Evolutionary conservation across 2,113 vertebrate species (phyloP).

Genomic region (Perca flavescens): DNA sequence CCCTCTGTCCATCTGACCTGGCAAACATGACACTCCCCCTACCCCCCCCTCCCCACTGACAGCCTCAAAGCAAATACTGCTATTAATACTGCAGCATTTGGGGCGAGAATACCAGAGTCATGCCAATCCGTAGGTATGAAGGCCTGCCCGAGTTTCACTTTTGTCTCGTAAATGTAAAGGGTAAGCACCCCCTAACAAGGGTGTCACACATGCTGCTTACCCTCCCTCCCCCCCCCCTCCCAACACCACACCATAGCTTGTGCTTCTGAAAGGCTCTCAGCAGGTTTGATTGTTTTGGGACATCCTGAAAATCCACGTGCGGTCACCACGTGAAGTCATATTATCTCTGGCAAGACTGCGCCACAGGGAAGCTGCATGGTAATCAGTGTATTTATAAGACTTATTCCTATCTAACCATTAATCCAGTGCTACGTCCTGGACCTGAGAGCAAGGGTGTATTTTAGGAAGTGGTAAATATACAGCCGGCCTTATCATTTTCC

Average conservation of each 20-base stretch:
- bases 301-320: conserved; percentile 15
- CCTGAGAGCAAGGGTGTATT: conserved; percentile 69
- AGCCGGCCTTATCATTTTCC: conserved; percentile 70
- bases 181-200: conserved; percentile 15
- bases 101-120: conserved; percentile 50
- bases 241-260: neutral
- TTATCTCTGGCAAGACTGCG: conserved; percentile 1
- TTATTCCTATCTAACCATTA: conserved; percentile 56
- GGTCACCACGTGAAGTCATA: conserved; percentile 31
- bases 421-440: conserved; percentile 58
- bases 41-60: conserved; percentile 63
- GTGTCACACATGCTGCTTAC: neutral
- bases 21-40: conserved; percentile 67
- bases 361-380: conserved; percentile 12
- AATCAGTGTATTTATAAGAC: conserved; percentile 65
- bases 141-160: conserved; percentile 22
- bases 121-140: conserved; percentile 36
- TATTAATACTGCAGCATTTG: conserved; percentile 80
- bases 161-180: conserved; percentile 25
- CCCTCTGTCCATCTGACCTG: conserved; percentile 43
- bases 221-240: neutral
- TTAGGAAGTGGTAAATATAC: conserved; percentile 78
- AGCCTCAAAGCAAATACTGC: conserved; percentile 79
- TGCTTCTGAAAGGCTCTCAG: neutral
- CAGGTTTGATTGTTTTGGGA: conserved; percentile 1